Evolutionary conservation across 2,113 vertebrate species (phyloP).

Genomic region (Poicephalus gulielmi): DNA sequence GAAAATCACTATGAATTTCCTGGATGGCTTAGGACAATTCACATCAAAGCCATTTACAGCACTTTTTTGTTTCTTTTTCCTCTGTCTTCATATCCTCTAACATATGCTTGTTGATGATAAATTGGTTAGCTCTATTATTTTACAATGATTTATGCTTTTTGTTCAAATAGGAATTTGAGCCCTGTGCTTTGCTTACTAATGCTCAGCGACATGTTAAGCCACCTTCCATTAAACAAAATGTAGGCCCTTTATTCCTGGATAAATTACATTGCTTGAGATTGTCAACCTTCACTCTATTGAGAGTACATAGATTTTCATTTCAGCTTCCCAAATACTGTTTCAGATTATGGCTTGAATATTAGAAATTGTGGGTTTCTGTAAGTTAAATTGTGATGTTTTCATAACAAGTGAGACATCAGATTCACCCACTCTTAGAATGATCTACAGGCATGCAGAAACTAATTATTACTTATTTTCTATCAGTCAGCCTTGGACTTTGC

Average conservation of each 20-base stretch:
- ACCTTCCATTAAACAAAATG: neutral
- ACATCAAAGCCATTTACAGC: neutral
- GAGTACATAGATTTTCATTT: neutral
- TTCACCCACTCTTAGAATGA: neutral
- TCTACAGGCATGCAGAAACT: neutral
- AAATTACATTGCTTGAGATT: neutral
- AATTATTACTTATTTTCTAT: neutral
- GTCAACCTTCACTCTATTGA: neutral
- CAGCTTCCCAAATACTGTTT: neutral
- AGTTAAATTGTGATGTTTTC: neutral
- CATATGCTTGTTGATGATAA: neutral
- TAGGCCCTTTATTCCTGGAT: neutral
- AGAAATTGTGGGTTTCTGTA: neutral
- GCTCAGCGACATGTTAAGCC: neutral
- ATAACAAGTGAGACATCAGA: neutral
- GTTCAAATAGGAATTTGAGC: neutral
- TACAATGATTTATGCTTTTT: neutral
- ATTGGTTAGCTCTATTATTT: neutral
- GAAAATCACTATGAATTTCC: neutral
- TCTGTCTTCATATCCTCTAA: neutral
- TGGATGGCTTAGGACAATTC: neutral
- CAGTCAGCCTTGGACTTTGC: neutral
- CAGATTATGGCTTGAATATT: neutral
- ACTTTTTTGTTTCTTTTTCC: neutral
- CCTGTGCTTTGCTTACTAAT: neutral